These are phyloP conservation scores for Agonopterix heracliana DNA, from an alignment of 2,888 invertebrate genomes.

Conservation along the genomic window DNA sequence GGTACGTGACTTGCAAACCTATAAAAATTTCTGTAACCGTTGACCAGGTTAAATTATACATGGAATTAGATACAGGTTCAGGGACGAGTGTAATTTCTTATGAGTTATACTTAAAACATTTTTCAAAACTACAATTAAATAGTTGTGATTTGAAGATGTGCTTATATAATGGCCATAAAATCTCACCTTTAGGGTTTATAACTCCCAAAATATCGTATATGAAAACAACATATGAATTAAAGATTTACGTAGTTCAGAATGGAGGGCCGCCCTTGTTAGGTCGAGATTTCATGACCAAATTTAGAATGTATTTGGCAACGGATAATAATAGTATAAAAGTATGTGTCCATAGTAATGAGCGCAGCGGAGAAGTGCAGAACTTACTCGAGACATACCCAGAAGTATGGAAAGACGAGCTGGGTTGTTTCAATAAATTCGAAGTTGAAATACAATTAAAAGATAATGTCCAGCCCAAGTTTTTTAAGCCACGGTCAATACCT, in stretches of 20 bases:
- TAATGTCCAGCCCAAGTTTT: slow-evolving; percentile 6
- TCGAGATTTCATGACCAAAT: too few relatives aligned
- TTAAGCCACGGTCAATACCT: slow-evolving; percentile 18
- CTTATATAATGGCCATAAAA: slow-evolving; percentile 7
- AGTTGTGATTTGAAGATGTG: too few relatives aligned
- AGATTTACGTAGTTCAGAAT: slow-evolving; percentile 1
- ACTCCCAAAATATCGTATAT: too few relatives aligned
- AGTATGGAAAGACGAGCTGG: slow-evolving; percentile 7
- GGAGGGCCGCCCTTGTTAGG: slow-evolving; percentile 8
- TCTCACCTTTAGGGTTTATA: too few relatives aligned
- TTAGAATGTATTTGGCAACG: neutral
- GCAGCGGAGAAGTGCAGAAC: neutral
- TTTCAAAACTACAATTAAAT: too few relatives aligned
- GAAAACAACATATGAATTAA: neutral
- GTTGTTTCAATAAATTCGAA: slow-evolving; percentile 10
- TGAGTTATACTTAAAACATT: too few relatives aligned
- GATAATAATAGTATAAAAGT: neutral
- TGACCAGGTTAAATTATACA: too few relatives aligned
- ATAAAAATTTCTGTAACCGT: too few relatives aligned
- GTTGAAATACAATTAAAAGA: slow-evolving; percentile 7
- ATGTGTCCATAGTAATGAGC: neutral
- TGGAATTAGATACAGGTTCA: too few relatives aligned
- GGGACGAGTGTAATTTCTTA: too few relatives aligned
- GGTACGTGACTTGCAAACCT: too few relatives aligned
- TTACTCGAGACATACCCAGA: neutral